Evolutionary conservation across 2,797 vertebrate genomes (phyloP).

Genomic region (Prionace glauca): DNA sequence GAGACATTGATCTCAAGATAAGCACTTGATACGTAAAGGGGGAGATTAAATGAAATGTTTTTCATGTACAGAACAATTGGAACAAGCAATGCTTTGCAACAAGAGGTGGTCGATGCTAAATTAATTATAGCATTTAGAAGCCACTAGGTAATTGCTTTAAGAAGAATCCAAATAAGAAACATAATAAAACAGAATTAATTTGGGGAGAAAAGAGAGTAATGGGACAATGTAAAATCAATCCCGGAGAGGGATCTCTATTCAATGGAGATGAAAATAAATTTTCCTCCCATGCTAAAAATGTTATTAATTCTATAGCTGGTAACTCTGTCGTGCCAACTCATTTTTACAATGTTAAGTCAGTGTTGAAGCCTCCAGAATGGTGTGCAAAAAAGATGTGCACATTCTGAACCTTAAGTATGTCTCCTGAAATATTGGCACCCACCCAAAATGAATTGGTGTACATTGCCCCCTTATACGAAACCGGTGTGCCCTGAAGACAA

Average conservation of each 20-base stretch:
- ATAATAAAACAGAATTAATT: not conserved
- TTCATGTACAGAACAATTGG: not conserved
- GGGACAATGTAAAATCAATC: not conserved
- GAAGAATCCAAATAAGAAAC: not conserved
- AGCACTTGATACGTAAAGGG: not conserved
- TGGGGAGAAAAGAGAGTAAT: not conserved
- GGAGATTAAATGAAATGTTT: not conserved
- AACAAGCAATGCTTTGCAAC: not conserved
- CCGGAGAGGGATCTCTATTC: not conserved
- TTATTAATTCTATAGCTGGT: not conserved
- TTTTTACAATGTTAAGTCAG: not conserved
- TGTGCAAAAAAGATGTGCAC: not conserved
- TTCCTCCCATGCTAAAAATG: not conserved
- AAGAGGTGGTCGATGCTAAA: not conserved
- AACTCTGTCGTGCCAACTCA: not conserved
- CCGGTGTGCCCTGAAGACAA: not conserved
- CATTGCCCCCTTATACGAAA: not conserved
- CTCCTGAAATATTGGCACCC: not conserved
- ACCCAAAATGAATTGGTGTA: not conserved
- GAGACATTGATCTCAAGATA: not conserved
- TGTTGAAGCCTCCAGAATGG: not conserved
- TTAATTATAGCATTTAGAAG: slow-evolving; percentile 2
- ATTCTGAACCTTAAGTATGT: not conserved
- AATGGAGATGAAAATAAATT: not conserved
- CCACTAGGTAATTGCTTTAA: not conserved